phyloP scores from a whole-genome alignment of 2,888 invertebrate genomes.

The Melanotus villosus region DNA sequence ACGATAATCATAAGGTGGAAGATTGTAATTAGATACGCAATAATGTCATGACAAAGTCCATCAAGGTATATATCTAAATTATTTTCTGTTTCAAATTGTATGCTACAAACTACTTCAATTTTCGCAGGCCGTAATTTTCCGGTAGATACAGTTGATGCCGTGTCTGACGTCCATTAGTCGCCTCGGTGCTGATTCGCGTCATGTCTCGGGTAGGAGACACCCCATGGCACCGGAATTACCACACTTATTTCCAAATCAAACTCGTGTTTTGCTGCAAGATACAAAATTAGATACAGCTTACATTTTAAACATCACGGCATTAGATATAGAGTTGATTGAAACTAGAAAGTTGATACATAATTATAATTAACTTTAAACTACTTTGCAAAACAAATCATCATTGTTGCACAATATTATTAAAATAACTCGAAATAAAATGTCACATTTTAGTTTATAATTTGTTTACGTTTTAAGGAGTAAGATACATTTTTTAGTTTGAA shows the following conservation, averaged over 20 bases:
- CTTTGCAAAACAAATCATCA: too few relatives aligned
- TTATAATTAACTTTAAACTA: too few relatives aligned
- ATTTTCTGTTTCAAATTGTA: slow-evolving; percentile 51
- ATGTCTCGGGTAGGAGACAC: slow-evolving; percentile 64
- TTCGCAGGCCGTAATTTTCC: slow-evolving; percentile 65
- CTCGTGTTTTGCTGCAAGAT: slow-evolving; percentile 62
- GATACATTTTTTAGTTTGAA: too few relatives aligned
- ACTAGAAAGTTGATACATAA: too few relatives aligned
- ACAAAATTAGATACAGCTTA: slow-evolving; percentile 54
- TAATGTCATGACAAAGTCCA: slow-evolving; percentile 31
- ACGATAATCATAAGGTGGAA: too few relatives aligned
- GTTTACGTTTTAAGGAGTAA: too few relatives aligned
- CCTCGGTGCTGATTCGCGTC: slow-evolving; percentile 52
- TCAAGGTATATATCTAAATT: slow-evolving; percentile 45
- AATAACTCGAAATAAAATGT: too few relatives aligned
- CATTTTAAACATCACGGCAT: slow-evolving; percentile 40
- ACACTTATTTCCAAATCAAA: slow-evolving; percentile 66
- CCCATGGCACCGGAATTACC: slow-evolving; percentile 68
- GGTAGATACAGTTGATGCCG: slow-evolving; percentile 59
- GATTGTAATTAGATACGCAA: neutral
- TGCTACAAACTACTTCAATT: slow-evolving; percentile 62
- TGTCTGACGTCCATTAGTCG: slow-evolving; percentile 62
- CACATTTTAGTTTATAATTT: too few relatives aligned
- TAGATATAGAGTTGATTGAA: neutral
- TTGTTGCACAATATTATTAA: too few relatives aligned